Base-by-base conservation (phyloP, 2,888 invertebrate genomes). In the Heteromyza rotundicornis region DNA sequence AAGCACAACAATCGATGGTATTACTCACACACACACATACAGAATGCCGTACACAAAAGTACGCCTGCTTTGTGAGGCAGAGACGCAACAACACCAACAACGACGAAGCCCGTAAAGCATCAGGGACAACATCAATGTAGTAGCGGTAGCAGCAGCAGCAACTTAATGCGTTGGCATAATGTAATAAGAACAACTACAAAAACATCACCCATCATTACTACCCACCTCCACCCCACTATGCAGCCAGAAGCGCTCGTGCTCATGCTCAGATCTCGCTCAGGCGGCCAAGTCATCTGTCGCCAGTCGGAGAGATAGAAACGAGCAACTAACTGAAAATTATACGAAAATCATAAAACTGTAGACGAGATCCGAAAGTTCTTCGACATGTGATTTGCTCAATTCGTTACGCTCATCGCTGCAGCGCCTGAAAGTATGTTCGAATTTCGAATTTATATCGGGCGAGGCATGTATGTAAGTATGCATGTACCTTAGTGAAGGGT, bases 1-100 rank as follows among this genome's bases (percentile, higher is more conserved):
- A 12, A 32, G 32, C 32, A 32, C 32, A 32, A 12, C 40, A 40
- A 40, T 40, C 40, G 40, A 40, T 40, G 16, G 40, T 14, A 40
- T 40, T 40, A 40, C 10, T 56, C 67, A 63, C 47, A 59, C 47
- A 49, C 62, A 49, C 44, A 66, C 40, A 20, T 59, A 52, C 32
- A 62, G 58, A 16, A n/a, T n/a, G n/a, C n/a, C n/a, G n/a, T n/a
- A n/a, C n/a, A n/a, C n/a, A n/a, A 53, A 54, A 20, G 54, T 40
- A n/a, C 40, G 40, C 40, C 40, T 40, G 40, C 40, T 40, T 7
- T 40, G 40, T 40, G 14, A 14, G 12, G n/a, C 12, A 7, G n/a
- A 40, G 19, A 3, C 5, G 3, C 7, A 47, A 47, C 47, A 47
- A 47, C 47, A 47, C 2, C 47, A 47, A 47, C 19, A 47, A 47